Evolutionary conservation across 2,797 vertebrate genomes (phyloP).

Genomic region (Tiaroga cobitis): DNA sequence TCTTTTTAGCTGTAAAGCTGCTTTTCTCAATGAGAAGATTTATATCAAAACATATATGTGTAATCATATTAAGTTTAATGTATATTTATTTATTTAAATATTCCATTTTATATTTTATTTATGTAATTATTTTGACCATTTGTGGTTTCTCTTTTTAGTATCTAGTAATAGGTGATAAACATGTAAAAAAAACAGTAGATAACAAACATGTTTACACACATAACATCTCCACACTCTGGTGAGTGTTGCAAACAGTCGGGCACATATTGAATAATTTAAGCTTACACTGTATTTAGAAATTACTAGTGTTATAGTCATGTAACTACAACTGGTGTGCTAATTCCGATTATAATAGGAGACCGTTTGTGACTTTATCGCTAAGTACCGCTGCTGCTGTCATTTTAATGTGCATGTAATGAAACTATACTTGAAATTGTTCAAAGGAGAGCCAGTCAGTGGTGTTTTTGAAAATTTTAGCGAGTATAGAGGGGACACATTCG

Average conservation of each 20-base stretch:
- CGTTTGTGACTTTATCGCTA: background rate
- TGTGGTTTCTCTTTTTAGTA: background rate
- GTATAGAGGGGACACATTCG: background rate
- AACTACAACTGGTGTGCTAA: constrained; percentile 10
- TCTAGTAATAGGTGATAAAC: background rate
- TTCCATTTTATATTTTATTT: too few relatives aligned
- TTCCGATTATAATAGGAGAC: background rate
- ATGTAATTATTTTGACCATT: too few relatives aligned
- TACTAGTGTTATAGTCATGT: constrained; percentile 18
- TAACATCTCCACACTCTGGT: background rate
- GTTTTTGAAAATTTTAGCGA: background rate
- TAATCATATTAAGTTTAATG: background rate
- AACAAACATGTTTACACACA: background rate
- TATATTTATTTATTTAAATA: background rate
- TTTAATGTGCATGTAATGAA: background rate
- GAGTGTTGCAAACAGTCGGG: background rate
- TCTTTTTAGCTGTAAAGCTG: background rate
- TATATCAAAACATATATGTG: background rate
- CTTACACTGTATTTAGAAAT: constrained; percentile 9
- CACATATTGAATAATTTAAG: constrained; percentile 14
- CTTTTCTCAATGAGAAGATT: background rate
- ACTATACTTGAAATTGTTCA: constrained; percentile 17
- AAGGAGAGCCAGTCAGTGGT: background rate
- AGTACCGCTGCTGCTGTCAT: constrained; percentile 3
- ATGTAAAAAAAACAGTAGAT: background rate